Percentiles rank a stretch among this genome's conserved stretches.
These are phyloP conservation scores for Oryzias dopingdopingensis DNA, from an alignment of 2,797 vertebrate species.

Conservation along the genomic window DNA sequence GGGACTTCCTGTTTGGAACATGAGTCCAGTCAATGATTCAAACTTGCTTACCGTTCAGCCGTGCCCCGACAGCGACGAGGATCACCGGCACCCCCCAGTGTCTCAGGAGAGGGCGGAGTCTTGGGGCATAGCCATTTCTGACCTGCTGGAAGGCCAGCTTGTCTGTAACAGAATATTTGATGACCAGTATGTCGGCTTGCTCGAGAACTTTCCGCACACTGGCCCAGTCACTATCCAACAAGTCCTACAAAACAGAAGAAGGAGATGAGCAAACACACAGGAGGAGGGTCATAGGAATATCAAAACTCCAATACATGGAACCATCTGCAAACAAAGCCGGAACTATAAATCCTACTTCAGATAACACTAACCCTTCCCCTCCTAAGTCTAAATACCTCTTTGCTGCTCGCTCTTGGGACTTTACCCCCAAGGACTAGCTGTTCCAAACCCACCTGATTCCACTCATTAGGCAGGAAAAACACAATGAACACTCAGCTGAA, in stretches of 20 bases:
- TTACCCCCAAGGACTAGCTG: constrained; percentile 37
- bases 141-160: constrained; percentile 92
- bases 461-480: constrained; percentile 24
- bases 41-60: constrained; percentile 83
- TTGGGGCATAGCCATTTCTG: constrained; percentile 86
- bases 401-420: constrained; percentile 35
- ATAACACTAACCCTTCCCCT: constrained; percentile 31
- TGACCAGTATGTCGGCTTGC: constrained; percentile 92
- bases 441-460: constrained; percentile 42
- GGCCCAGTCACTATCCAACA: constrained; percentile 93
- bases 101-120: constrained; percentile 88
- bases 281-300: constrained; percentile 1
- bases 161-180: constrained; percentile 95
- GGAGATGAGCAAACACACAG: constrained; percentile 8
- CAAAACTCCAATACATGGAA: constrained; percentile 5
- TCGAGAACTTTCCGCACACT: constrained; percentile 87
- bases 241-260: constrained; percentile 75
- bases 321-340: neutral
- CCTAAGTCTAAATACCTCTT: constrained; percentile 39
- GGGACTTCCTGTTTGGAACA: no score
- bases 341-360: constrained; percentile 13
- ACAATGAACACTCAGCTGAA: constrained; percentile 11
- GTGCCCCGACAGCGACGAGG: constrained; percentile 88
- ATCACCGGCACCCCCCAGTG: constrained; percentile 89
- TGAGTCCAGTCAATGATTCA: neutral